A percentile compares a stretch with the other conserved stretches of the same genome.
Conservation (phyloP, 2,113 vertebrate genomes). For the Perca schrenkii region DNA sequence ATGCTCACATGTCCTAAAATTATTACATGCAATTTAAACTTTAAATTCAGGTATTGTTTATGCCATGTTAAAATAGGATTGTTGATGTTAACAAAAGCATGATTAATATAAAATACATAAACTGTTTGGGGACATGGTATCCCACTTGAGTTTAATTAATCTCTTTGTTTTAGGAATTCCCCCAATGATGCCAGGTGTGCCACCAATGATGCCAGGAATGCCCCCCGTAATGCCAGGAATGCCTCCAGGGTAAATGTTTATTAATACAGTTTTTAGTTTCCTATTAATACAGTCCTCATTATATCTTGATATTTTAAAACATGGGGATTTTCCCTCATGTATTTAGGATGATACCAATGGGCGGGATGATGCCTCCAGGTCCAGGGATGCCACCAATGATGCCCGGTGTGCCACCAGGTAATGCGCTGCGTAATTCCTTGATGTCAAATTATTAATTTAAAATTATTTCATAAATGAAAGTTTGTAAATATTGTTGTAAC, state of each 20-base stretch:
- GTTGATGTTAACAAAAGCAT: too few species aligned
- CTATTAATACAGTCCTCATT: background rate
- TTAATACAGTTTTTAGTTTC: background rate
- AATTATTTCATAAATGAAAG: too few species aligned
- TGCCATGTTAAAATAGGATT: background rate
- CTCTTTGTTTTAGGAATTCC: conserved; percentile 88
- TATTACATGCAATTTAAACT: background rate
- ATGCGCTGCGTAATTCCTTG: conserved; percentile 33
- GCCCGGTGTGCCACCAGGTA: conserved; percentile 72
- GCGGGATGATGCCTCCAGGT: conserved; percentile 92
- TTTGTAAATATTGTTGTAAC: background rate
- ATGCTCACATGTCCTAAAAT: too few species aligned
- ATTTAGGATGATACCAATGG: conserved; percentile 92
- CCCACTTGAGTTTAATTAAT: background rate
- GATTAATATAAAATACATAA: background rate
- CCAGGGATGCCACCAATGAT: conserved; percentile 75
- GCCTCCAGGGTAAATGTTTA: conserved; percentile 87
- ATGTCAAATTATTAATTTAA: background rate
- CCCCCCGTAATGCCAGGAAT: conserved; percentile 92
- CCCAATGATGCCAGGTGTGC: conserved; percentile 86
- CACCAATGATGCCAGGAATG: conserved; percentile 92
- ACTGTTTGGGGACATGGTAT: background rate
- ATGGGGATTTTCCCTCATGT: conserved; percentile 7
- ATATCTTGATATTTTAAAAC: conserved; percentile 2
- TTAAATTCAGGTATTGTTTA: too few species aligned